Evolutionary conservation across 2,797 vertebrate genomes (phyloP).

Genomic region (Bovichtus variegatus): DNA sequence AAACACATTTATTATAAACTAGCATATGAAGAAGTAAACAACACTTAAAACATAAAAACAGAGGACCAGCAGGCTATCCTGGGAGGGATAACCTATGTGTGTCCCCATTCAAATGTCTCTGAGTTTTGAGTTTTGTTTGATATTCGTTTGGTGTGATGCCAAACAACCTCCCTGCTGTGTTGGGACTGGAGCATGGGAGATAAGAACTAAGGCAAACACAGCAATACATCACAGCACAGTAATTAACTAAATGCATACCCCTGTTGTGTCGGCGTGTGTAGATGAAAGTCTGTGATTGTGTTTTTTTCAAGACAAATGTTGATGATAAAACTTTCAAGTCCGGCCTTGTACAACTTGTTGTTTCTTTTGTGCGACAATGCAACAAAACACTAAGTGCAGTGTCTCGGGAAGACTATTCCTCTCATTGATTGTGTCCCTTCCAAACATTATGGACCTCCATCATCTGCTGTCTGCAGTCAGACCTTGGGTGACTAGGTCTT

Average conservation of each 20-base stretch:
- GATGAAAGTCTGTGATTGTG: not conserved
- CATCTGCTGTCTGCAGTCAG: too few relatives aligned
- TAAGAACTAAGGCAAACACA: not conserved
- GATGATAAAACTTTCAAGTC: constrained; percentile 6
- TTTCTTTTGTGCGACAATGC: not conserved
- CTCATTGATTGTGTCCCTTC: not conserved
- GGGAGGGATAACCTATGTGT: not conserved
- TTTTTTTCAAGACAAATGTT: not conserved
- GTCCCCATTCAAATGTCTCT: not conserved
- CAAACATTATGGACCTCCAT: not conserved
- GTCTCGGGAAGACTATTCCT: not conserved
- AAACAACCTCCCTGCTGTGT: constrained; percentile 16
- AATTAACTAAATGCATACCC: constrained; percentile 1
- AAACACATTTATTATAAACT: not conserved
- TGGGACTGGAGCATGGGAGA: not conserved
- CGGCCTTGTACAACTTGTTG: not conserved
- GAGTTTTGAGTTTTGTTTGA: not conserved
- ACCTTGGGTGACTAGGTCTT: not conserved
- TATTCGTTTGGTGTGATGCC: constrained; percentile 10
- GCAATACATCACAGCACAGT: constrained; percentile 5
- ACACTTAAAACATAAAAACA: not conserved
- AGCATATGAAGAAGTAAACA: not conserved
- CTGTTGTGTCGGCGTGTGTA: not conserved
- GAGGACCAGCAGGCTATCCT: not conserved
- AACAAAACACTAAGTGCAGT: constrained; percentile 12